These are phyloP conservation scores for Erpobdella octoculata DNA, from an alignment of 2,888 invertebrate species.

Conservation along the genomic window DNA sequence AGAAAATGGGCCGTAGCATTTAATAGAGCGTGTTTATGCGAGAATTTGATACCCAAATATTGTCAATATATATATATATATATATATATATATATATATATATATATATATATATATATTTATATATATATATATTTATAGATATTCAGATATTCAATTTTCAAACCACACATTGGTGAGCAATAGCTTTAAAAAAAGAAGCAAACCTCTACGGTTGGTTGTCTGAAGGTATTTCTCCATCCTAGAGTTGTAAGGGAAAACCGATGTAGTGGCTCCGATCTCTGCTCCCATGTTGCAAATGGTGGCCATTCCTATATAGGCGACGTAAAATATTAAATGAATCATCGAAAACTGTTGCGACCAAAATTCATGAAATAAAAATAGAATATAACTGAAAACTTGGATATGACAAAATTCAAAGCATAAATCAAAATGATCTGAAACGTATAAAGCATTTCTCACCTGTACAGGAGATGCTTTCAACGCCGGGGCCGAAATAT, in stretches of 20 bases:
- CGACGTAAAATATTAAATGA: background rate
- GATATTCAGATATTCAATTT: too few relatives aligned
- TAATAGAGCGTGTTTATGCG: too few relatives aligned
- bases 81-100: too few relatives aligned
- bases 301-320: constrained; percentile 73
- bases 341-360: background rate
- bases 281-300: constrained; percentile 99
- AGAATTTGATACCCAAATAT: too few relatives aligned
- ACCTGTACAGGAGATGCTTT: constrained; percentile 97
- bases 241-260: constrained; percentile 90
- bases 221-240: constrained; percentile 88
- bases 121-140: too few relatives aligned
- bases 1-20: too few relatives aligned
- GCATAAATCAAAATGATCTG: background rate
- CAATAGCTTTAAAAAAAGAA: too few relatives aligned
- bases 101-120: too few relatives aligned
- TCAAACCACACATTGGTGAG: too few relatives aligned
- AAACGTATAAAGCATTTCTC: constrained; percentile 8
- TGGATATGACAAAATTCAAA: background rate
- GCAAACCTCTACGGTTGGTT: constrained; percentile 59
- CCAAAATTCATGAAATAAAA: too few relatives aligned
- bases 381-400: background rate
- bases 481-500: constrained; percentile 92
- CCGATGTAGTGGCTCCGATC: constrained; percentile 94
- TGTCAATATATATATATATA: too few relatives aligned